Conservation (phyloP, 2,113 vertebrate species). For the Zapus hudsonius region DNA sequence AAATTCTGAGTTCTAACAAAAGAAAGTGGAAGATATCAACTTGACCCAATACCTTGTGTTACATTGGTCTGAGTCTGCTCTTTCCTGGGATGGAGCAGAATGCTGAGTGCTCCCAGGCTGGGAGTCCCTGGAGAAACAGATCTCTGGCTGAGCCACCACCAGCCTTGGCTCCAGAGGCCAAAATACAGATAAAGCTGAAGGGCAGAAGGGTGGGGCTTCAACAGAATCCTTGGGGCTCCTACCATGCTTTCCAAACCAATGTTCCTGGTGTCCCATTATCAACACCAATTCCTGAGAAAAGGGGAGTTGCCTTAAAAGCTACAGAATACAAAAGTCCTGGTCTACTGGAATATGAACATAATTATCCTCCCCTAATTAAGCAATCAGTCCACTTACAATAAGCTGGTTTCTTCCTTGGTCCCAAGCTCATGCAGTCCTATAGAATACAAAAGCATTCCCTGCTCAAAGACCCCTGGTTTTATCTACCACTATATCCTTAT, state of each 20-base stretch:
- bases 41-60: not conserved
- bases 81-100: not conserved
- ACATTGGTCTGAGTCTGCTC: not conserved
- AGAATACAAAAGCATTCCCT: not conserved
- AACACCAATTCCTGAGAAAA: not conserved
- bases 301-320: not conserved
- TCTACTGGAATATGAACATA: not conserved
- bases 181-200: not conserved
- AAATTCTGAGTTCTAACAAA: not conserved
- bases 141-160: not conserved
- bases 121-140: not conserved
- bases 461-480: not conserved
- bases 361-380: not conserved
- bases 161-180: not conserved
- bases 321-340: not conserved
- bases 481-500: not conserved
- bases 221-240: not conserved
- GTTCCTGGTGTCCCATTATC: not conserved
- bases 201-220: not conserved
- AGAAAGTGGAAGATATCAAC: not conserved
- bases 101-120: not conserved
- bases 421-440: not conserved
- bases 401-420: not conserved
- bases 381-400: not conserved
- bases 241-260: not conserved